Base-by-base conservation (phyloP, 2,113 vertebrate genomes). In the Sylvietta virens region DNA sequence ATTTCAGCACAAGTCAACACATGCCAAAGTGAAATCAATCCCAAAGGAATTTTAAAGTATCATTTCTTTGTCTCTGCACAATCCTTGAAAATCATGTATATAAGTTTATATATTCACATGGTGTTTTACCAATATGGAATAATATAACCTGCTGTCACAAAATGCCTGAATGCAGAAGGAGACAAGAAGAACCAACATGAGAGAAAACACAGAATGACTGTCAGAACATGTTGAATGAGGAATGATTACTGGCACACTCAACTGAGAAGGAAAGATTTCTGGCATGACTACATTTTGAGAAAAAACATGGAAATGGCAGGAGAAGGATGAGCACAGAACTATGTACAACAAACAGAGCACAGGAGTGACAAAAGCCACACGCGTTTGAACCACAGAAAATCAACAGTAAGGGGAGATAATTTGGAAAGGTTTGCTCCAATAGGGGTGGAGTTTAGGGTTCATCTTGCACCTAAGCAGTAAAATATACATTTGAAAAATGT, bases 71-170 rank as follows among this genome's bases (percentile, higher is more conserved):
- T 45, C 47, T 62, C 53, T 70, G 42, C 14, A 3, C 1, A 14
- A 93, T 90, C 83, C 79, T 70, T 91, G 74, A 88, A 82, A 94
- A 86, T 86, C 85, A 8, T 81, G 67, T 51, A 30, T 88, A 53
- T 73, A 48, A 88, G 88, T 90, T 96, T 88, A 62, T 50, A 45
- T 27, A 62, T 92, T 92, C 88, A 74, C 76, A 84, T 30, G 26
- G 92, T 96, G 92, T 94, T 97, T 93, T 81, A 95, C 51, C 90
- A 96, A 88, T 96, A 90, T 42, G 79, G 94, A 88, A 72, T 88
- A 87, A 89, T 67, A 78, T 28, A 96, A 94, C 64, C 66, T 90
- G 92, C 93, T 95, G 85, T 88, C 85, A 92, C 18, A 24, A 93
- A 86, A 54, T 24, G 87, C 60, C 79, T 87, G 60, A 50, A 92